phyloP scores from a whole-genome alignment of 2,797 vertebrate genomes.

The Poecilia velifera region DNA sequence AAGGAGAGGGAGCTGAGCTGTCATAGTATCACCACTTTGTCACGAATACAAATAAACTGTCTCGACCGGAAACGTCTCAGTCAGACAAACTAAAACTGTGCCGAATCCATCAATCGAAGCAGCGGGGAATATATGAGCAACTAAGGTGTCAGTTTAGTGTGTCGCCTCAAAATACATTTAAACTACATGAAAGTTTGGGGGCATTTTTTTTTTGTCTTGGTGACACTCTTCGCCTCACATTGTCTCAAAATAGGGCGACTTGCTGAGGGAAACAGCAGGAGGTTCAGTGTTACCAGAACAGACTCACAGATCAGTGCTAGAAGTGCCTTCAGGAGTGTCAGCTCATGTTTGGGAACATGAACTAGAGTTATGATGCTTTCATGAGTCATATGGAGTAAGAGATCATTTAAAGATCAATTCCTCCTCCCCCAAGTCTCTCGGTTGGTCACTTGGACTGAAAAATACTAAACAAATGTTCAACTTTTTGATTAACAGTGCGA shows the following conservation, averaged over 20 bases:
- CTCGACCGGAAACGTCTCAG: not conserved
- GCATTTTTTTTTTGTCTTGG: not conserved
- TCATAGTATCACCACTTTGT: not conserved
- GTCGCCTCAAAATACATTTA: slow-evolving; percentile 1
- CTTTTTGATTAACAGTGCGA: not conserved
- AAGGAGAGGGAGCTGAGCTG: not conserved
- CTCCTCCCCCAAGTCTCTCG: not conserved
- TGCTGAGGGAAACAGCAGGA: not conserved
- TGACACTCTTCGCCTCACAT: not conserved
- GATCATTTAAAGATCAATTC: not conserved
- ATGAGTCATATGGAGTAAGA: not conserved
- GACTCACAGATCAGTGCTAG: not conserved
- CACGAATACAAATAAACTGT: not conserved
- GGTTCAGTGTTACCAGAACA: not conserved
- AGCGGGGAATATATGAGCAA: not conserved
- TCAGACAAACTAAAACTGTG: not conserved
- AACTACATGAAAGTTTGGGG: not conserved
- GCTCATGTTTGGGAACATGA: not conserved
- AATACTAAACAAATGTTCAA: not conserved
- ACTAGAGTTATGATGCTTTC: not conserved
- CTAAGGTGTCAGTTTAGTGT: not conserved
- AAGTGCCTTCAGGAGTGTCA: not conserved
- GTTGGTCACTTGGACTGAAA: not conserved
- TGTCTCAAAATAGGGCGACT: not conserved
- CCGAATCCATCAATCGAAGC: not conserved